Evolutionary conservation across 2,888 invertebrate species (phyloP).

Genomic region (Cantharis flavilabris): DNA sequence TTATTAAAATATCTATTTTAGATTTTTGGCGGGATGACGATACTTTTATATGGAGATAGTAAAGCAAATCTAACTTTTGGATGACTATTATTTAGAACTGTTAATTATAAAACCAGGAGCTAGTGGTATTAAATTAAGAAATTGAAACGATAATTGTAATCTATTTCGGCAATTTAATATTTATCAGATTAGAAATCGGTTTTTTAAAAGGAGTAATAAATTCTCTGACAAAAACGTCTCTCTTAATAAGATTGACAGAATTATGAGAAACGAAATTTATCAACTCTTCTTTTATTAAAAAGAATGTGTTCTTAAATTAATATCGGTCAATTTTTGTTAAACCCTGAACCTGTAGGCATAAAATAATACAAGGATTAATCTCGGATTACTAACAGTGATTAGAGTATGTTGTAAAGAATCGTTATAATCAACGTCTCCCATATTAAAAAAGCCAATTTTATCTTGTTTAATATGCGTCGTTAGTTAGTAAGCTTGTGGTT

Average conservation of each 20-base stretch:
- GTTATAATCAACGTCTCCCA: background rate
- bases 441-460: background rate
- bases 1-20: too few species aligned
- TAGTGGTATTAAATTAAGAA: background rate
- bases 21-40: too few species aligned
- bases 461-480: background rate
- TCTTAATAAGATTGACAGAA: background rate
- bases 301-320: background rate
- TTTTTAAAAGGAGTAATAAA: background rate
- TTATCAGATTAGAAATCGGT: background rate
- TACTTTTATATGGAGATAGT: too few species aligned
- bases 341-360: background rate
- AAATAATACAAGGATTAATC: background rate
- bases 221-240: background rate
- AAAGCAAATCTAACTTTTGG: too few species aligned
- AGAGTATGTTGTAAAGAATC: background rate
- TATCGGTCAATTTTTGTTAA: background rate
- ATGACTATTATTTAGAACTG: too few species aligned
- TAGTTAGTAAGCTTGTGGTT: constrained; percentile 7
- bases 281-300: background rate
- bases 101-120: background rate
- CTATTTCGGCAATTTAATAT: background rate
- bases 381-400: background rate
- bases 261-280: background rate
- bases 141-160: background rate